Evolutionary conservation across 2,888 invertebrate species (phyloP).

Genomic region (Aphidius colemani): DNA sequence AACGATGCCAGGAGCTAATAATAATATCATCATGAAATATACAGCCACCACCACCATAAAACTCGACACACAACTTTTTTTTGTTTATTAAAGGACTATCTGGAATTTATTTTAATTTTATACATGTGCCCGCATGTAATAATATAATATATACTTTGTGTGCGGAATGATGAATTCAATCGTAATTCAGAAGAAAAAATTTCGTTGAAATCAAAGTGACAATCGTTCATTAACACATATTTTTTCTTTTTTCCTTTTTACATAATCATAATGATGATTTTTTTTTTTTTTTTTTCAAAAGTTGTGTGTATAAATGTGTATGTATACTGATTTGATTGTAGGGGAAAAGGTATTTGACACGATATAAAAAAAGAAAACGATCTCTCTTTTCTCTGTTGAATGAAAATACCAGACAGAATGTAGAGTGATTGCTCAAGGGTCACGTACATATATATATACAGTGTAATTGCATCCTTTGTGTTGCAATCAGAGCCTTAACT

Average conservation of each 20-base stretch:
- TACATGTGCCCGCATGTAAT: not conserved
- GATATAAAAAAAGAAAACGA: constrained; percentile 50
- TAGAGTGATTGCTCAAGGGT: constrained; percentile 61
- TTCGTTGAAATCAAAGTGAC: constrained; percentile 50
- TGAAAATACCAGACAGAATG: constrained; percentile 58
- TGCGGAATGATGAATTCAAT: constrained; percentile 4
- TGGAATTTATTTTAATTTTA: no score
- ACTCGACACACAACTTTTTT: not conserved
- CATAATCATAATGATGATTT: not conserved
- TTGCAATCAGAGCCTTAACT: constrained; percentile 61
- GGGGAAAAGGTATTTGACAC: no score
- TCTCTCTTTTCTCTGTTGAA: constrained; percentile 32
- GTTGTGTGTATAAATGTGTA: no score
- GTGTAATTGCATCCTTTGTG: constrained; percentile 60
- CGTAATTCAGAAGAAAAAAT: constrained; percentile 33
- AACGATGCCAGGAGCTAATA: constrained; percentile 31
- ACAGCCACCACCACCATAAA: not conserved
- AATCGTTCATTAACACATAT: constrained; percentile 60
- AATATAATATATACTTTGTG: not conserved
- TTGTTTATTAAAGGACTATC: no score
- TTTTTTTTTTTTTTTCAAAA: no score
- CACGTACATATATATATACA: constrained; percentile 45
- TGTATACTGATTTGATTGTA: no score
- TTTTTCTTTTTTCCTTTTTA: constrained; percentile 32
- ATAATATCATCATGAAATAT: not conserved